phyloP scores from a whole-genome alignment of 2,797 vertebrate genomes.

The Podarcis lilfordi region DNA sequence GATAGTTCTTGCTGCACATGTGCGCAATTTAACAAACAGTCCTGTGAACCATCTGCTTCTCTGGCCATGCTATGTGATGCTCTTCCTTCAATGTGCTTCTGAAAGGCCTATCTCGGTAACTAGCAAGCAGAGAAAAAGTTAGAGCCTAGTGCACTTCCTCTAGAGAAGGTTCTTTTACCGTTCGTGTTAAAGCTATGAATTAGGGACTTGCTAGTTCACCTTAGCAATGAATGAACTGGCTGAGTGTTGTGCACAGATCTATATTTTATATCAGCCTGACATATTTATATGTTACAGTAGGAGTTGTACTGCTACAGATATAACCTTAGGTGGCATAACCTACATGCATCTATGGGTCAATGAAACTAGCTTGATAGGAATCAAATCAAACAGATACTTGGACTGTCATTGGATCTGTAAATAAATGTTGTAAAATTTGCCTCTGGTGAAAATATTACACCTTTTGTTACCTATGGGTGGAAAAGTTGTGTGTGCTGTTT shows the following conservation, averaged over 20 bases:
- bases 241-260: not conserved
- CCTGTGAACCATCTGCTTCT: constrained; percentile 25
- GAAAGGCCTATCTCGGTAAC: constrained; percentile 8
- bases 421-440: not conserved
- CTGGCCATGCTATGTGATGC: not conserved
- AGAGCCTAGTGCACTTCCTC: constrained; percentile 7
- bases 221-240: not conserved
- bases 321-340: not conserved
- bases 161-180: not conserved
- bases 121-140: constrained; percentile 10
- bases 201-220: not conserved
- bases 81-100: constrained; percentile 10
- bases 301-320: not conserved
- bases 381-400: not conserved
- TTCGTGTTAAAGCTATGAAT: not conserved
- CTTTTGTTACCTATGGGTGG: not conserved
- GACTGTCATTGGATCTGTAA: not conserved
- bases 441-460: not conserved
- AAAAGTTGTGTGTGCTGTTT: not conserved
- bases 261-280: not conserved
- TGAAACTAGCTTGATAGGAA: not conserved
- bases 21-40: constrained; percentile 7
- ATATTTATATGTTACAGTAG: not conserved
- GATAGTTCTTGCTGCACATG: not conserved
- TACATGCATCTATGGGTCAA: not conserved